A percentile compares a stretch with the other conserved stretches of the same genome.
Conservation (phyloP, 2,797 vertebrate genomes). For the Poecilia gillii region DNA sequence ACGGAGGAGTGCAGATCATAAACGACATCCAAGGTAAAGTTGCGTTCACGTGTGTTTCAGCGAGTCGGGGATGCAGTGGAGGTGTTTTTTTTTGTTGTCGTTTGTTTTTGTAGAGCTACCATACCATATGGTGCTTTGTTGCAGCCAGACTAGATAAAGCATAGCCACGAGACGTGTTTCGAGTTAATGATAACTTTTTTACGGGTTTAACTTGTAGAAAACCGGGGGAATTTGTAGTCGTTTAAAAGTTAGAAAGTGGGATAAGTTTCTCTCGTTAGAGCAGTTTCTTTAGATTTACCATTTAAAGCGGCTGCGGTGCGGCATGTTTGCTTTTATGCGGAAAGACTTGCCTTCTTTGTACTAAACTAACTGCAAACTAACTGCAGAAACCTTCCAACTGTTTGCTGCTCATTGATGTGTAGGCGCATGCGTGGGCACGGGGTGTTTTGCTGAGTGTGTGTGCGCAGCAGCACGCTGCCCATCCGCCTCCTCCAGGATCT, state of each 20-base stretch:
- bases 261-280: background rate
- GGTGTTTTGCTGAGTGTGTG: conserved; percentile 47
- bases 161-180: background rate
- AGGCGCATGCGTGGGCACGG: conserved; percentile 45
- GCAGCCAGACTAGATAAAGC: conserved; percentile 2
- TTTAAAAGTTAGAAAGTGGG: background rate
- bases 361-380: background rate
- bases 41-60: background rate
- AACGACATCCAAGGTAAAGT: conserved; percentile 28
- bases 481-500: conserved; percentile 39
- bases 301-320: background rate
- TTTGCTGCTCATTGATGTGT: background rate
- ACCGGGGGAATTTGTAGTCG: background rate
- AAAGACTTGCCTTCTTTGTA: background rate
- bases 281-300: background rate
- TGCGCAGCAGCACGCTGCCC: conserved; percentile 21
- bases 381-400: background rate
- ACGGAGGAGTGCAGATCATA: conserved; percentile 5
- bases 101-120: background rate
- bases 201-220: no score
- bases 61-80: background rate
- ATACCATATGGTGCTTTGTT: conserved; percentile 30
- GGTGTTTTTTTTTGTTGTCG: background rate
- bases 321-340: background rate
- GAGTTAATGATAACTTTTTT: background rate